phyloP scores from a whole-genome alignment of 2,113 vertebrate species.

The Macquaria australasica region DNA sequence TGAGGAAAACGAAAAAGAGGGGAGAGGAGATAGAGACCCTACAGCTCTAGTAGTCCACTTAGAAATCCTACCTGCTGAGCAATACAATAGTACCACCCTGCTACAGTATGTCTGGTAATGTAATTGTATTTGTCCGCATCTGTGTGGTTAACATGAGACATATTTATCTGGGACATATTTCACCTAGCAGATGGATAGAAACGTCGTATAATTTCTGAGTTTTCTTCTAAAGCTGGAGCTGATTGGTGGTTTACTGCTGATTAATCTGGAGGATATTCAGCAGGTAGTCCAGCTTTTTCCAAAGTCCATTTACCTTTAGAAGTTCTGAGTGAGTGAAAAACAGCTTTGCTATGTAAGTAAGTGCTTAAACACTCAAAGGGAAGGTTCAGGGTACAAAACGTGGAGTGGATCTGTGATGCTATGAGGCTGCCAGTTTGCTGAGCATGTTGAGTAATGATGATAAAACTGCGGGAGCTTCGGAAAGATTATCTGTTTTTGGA shows the following conservation, averaged over 20 bases:
- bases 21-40: neutral
- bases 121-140: neutral
- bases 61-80: neutral
- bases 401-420: conserved; percentile 4
- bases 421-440: neutral
- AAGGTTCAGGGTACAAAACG: conserved; percentile 12
- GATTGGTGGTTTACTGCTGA: conserved; percentile 19
- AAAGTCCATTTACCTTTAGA: neutral
- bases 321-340: neutral
- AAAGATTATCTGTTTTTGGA: conserved; percentile 29
- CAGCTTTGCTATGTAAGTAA: conserved; percentile 3
- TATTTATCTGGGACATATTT: neutral
- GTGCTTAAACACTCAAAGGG: conserved; percentile 5
- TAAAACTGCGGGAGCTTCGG: conserved; percentile 3
- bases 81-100: neutral
- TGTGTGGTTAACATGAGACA: neutral
- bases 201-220: conserved; percentile 18
- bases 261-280: conserved; percentile 20
- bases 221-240: conserved; percentile 12
- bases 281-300: neutral
- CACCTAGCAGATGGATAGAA: neutral
- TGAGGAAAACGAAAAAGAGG: conserved; percentile 22
- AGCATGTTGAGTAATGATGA: conserved; percentile 25
- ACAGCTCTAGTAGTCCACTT: neutral
- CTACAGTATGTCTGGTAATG: neutral